These are phyloP conservation scores for Mellivora capensis DNA, from an alignment of 2,113 vertebrate species.

Conservation along the genomic window DNA sequence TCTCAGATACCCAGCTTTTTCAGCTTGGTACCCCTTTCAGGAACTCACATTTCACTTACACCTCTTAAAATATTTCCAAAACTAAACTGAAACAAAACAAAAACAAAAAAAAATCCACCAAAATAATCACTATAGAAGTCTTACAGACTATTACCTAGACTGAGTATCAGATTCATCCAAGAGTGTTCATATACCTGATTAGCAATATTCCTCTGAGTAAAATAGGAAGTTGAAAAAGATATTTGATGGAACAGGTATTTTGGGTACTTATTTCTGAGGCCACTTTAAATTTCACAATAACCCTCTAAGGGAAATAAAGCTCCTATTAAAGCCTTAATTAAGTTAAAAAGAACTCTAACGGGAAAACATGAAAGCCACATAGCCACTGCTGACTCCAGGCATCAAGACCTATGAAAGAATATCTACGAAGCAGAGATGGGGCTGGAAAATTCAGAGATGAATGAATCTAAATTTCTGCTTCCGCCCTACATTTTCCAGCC, in stretches of 20 bases:
- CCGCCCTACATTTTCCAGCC: background rate
- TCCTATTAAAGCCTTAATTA: conserved; percentile 54
- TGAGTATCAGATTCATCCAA: background rate
- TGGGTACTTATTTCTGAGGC: conserved; percentile 28
- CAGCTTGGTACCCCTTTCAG: background rate
- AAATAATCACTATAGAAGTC: background rate
- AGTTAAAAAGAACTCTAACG: conserved; percentile 25
- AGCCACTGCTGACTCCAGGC: background rate
- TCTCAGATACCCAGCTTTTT: background rate
- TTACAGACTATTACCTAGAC: background rate
- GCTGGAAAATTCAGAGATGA: background rate
- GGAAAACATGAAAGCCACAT: conserved; percentile 22
- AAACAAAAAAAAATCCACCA: background rate
- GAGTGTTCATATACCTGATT: background rate
- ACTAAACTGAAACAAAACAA: background rate
- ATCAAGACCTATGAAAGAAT: background rate
- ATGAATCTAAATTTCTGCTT: background rate
- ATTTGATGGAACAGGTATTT: conserved; percentile 36
- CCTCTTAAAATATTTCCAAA: background rate
- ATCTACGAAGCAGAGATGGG: background rate
- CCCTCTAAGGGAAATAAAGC: conserved; percentile 41
- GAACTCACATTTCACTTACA: background rate
- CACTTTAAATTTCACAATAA: conserved; percentile 50
- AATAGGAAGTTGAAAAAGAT: conserved; percentile 17
- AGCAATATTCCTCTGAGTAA: conserved; percentile 25